phyloP scores from a whole-genome alignment of 2,113 vertebrate species.

The Notarius quadriscutis region DNA sequence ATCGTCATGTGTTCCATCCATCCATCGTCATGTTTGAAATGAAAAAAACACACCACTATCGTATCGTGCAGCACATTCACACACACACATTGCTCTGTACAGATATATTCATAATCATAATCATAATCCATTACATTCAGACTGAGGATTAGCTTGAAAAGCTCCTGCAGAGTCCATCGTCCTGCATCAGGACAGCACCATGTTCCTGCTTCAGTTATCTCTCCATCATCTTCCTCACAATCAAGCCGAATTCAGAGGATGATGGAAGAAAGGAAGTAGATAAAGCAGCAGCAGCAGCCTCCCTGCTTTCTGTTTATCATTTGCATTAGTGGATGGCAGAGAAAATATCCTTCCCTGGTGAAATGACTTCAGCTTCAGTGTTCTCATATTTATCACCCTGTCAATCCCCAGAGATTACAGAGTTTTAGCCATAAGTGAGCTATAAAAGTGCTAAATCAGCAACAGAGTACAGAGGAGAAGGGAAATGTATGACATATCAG shows the following conservation, averaged over 20 bases:
- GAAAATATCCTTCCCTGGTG: neutral
- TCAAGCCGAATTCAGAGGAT: neutral
- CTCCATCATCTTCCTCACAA: neutral
- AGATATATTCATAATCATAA: no score
- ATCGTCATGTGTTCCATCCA: neutral
- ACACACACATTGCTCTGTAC: neutral
- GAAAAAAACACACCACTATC: neutral
- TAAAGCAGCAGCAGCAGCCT: neutral
- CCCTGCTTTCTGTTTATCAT: neutral
- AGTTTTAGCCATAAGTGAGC: neutral
- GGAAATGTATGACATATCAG: no score
- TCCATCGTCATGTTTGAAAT: neutral
- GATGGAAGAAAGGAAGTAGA: neutral
- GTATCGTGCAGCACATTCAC: neutral
- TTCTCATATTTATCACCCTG: neutral
- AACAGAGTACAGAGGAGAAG: neutral
- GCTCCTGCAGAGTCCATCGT: constrained; percentile 7
- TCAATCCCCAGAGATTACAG: neutral
- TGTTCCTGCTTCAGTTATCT: neutral
- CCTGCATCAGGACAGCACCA: neutral
- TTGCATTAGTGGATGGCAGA: constrained; percentile 27
- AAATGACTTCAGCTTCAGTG: neutral
- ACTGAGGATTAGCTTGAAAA: constrained; percentile 27
- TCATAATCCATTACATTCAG: neutral
- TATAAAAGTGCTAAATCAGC: neutral